phyloP scores from a whole-genome alignment of 2,113 vertebrate genomes.

The Heteronetta atricapilla region DNA sequence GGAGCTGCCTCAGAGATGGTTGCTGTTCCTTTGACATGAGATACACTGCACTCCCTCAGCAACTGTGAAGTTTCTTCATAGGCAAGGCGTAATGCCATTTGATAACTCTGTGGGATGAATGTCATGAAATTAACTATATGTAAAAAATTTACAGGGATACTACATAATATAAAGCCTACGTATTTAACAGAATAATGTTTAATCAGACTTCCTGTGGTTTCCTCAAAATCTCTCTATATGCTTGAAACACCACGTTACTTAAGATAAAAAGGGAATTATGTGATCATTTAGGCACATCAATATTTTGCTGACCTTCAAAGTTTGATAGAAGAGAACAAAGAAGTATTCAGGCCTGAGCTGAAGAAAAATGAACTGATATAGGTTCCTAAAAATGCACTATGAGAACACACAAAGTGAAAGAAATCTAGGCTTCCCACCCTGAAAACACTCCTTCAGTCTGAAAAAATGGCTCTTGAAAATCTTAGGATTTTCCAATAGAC shows the following conservation, averaged over 20 bases:
- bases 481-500: not conserved
- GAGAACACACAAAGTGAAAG: not conserved
- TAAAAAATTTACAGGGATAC: not conserved
- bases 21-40: not conserved
- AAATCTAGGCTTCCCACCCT: not conserved
- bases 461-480: not conserved
- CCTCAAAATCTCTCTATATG: not conserved
- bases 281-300: too few relatives aligned
- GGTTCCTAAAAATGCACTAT: not conserved
- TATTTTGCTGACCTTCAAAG: not conserved
- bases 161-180: fast-evolving
- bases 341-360: not conserved
- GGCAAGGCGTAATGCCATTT: not conserved
- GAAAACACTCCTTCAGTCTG: not conserved
- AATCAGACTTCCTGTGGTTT: not conserved
- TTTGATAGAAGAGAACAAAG: not conserved
- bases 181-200: not conserved
- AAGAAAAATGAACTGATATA: not conserved
- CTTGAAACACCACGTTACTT: not conserved
- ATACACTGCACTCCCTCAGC: not conserved
- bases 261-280: not conserved
- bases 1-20: not conserved
- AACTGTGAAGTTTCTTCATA: not conserved
- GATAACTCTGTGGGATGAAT: not conserved
- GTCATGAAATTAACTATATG: not conserved